Evolutionary conservation across 2,888 invertebrate species (phyloP).

Genomic region (Aromia moschata): DNA sequence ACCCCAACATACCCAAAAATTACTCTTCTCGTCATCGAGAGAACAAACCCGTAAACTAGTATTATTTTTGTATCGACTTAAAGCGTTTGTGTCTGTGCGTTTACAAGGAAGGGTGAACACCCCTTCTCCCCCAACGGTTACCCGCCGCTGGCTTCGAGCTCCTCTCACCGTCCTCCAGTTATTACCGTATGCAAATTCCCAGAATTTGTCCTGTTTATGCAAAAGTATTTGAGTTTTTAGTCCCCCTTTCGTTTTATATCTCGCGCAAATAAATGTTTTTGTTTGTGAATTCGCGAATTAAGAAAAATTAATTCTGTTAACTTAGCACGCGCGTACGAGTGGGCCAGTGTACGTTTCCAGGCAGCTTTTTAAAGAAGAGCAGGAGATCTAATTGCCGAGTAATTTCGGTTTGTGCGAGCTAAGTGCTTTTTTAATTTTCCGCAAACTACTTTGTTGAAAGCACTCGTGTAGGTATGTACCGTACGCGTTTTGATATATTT

Average conservation of each 20-base stretch:
- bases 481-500: no score
- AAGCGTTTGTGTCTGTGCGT: no score
- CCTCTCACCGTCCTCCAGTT: constrained; percentile 37
- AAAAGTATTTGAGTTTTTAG: constrained; percentile 57
- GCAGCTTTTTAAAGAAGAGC: constrained; percentile 1
- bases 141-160: constrained; percentile 25
- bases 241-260: constrained; percentile 52
- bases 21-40: no score
- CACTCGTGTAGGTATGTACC: background rate
- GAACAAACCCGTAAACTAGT: no score
- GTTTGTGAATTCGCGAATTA: constrained; percentile 55
- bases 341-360: no score
- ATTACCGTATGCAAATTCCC: constrained; percentile 59
- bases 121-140: no score
- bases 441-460: constrained; percentile 4
- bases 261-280: constrained; percentile 55
- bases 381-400: constrained; percentile 15
- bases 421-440: constrained; percentile 26
- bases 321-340: constrained; percentile 12
- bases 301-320: constrained; percentile 54
- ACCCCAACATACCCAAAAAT: no score
- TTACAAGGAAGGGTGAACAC: no score
- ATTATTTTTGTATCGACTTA: no score
- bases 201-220: constrained; percentile 60
- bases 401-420: constrained; percentile 22